These are phyloP conservation scores for Dynastes maya DNA, from an alignment of 2,888 invertebrate species.

Conservation along the genomic window DNA sequence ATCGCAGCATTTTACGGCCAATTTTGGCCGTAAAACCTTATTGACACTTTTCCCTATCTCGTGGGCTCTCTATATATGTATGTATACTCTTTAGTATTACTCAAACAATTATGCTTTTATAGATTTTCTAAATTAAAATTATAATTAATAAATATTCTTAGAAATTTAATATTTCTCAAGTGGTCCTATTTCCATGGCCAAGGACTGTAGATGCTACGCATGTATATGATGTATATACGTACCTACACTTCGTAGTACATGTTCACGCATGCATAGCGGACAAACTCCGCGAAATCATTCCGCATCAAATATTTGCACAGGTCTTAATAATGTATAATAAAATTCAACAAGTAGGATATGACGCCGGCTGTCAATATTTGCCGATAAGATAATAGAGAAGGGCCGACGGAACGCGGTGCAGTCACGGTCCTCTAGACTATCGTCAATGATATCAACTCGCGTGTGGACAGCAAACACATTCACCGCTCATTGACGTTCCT, in stretches of 20 bases:
- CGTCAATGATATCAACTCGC: background rate
- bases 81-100: too few species aligned
- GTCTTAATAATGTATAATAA: constrained; percentile 40
- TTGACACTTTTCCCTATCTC: too few species aligned
- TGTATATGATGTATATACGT: background rate
- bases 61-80: too few species aligned
- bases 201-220: too few species aligned
- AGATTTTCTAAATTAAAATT: too few species aligned
- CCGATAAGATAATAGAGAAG: constrained; percentile 8
- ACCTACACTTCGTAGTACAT: background rate
- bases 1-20: too few species aligned
- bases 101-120: too few species aligned
- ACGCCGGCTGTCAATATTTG: constrained; percentile 32
- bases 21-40: too few species aligned
- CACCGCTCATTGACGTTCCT: background rate
- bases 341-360: constrained; percentile 37
- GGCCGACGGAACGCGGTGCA: background rate
- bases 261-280: background rate
- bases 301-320: constrained; percentile 18
- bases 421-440: background rate
- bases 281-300: constrained; percentile 21
- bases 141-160: too few species aligned
- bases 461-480: background rate
- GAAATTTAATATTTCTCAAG: too few species aligned
- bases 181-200: too few species aligned